A percentile compares a stretch with the other conserved stretches of the same genome.
Evolutionary conservation across 2,888 invertebrate species (phyloP).

Genomic region (Hofmannophila pseudospretella): DNA sequence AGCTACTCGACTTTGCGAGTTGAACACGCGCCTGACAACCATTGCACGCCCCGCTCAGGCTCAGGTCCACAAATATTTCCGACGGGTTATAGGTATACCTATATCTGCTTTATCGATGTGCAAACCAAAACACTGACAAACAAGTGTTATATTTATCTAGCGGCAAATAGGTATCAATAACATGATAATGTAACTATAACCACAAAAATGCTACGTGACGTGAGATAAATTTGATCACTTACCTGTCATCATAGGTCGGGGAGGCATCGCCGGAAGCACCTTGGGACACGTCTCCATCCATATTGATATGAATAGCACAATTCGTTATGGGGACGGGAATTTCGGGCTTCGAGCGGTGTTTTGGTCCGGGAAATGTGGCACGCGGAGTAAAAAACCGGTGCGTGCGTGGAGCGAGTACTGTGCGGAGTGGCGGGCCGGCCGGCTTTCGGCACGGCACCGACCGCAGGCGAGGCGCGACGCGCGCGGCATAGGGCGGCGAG

Average conservation of each 20-base stretch:
- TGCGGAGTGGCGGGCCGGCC: constrained; percentile 29
- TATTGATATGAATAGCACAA: constrained; percentile 22
- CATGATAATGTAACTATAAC: too few relatives aligned
- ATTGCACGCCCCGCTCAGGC: too few relatives aligned
- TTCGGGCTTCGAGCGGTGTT: constrained; percentile 27
- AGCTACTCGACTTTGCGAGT: too few relatives aligned
- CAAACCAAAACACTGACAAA: too few relatives aligned
- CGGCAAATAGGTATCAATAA: too few relatives aligned
- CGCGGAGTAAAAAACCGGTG: constrained; percentile 42
- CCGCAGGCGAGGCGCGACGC: constrained; percentile 17
- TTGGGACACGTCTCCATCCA: constrained; percentile 63
- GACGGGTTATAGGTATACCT: too few relatives aligned
- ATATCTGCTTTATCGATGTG: too few relatives aligned
- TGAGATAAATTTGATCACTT: constrained; percentile 28
- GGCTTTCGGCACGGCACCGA: constrained; percentile 14
- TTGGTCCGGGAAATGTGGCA: constrained; percentile 32
- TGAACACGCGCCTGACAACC: too few relatives aligned
- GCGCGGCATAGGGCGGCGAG: constrained; percentile 12
- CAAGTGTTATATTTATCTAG: too few relatives aligned
- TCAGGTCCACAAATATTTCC: too few relatives aligned
- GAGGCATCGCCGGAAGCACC: constrained; percentile 55
- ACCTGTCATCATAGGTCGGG: constrained; percentile 63
- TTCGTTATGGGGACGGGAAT: constrained; percentile 22
- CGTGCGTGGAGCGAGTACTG: constrained; percentile 38
- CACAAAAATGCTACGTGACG: too few relatives aligned